Evolutionary conservation across 2,888 invertebrate species (phyloP), one percentile per base, ranked within the genome.

Genomic region (Spodoptera exigua): DNA sequence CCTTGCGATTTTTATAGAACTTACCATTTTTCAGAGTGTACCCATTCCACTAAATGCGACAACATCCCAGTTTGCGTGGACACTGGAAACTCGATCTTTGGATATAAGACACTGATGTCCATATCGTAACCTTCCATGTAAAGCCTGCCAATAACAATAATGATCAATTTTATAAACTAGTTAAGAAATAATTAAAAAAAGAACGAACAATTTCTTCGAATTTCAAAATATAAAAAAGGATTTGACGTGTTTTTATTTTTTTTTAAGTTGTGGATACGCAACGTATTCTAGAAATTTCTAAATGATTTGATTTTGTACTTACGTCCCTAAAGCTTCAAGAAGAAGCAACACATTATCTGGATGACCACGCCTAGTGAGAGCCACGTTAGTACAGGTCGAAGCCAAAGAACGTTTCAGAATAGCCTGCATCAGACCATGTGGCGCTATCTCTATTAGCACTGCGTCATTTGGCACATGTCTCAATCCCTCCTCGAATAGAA

Each of bases 361-460:
- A 71, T 96, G 95, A 4, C 95, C 95, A 32, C 97, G 95, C 74
- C 96, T 96, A 55, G 98, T 97, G 3, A 98, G 91, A 0, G 97
- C 95, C 51, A 98, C 93, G 79, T 97, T 96, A 1, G 89, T 94
- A 68, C 96, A 96, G 10, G 95, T 94, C 1, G 94, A 81, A 10
- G 93, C 89, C 32, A 98, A 87, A 0, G 97, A 96, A 45, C 98
- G 94, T 81, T 97, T 97, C 10, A 99, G 92, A 75, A 99, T 97
- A 0, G 98, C 97, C 86, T 98, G 98, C 58, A 99, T 95, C 14
- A 99, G 94, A 18, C 98, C 97, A 80, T 99, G 98, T 0, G 99
- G 98, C 0, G 98, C 98, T 61, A 99, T 96, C 89, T 99, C 99
- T 52, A 99, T 96, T 10, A 96, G 93, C 32, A 98, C 95, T 0